Conservation (phyloP, 2,888 invertebrate genomes). For the Pseudanteris insignis region DNA sequence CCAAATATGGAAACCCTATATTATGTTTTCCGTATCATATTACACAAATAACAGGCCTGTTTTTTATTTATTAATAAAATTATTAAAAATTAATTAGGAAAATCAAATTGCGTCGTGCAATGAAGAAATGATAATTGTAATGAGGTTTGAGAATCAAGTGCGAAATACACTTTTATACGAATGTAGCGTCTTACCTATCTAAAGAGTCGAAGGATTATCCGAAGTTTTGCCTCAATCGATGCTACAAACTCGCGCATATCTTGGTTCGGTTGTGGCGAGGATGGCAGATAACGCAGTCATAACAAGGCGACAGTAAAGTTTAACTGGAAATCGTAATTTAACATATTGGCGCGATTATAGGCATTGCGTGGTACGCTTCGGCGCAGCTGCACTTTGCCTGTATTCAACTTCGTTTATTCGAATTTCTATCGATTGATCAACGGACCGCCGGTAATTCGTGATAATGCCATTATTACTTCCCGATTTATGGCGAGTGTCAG, state of each 20-base stretch:
- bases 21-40: too few relatives aligned
- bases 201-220: constrained; percentile 23
- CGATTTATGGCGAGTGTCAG: constrained; percentile 8
- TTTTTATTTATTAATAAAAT: too few relatives aligned
- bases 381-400: constrained; percentile 30
- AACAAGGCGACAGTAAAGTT: constrained; percentile 43
- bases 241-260: constrained; percentile 41
- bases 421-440: constrained; percentile 25
- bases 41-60: too few relatives aligned
- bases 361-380: constrained; percentile 33
- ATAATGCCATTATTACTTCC: constrained; percentile 18
- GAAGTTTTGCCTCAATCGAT: constrained; percentile 34
- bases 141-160: too few relatives aligned
- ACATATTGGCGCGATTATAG: constrained; percentile 37
- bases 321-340: constrained; percentile 39
- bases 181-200: too few relatives aligned
- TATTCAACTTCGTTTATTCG: constrained; percentile 36
- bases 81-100: too few relatives aligned
- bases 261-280: constrained; percentile 35
- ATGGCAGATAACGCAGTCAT: constrained; percentile 39
- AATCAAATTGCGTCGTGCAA: too few relatives aligned
- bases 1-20: too few relatives aligned
- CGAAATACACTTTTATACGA: too few relatives aligned
- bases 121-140: too few relatives aligned
- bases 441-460: constrained; percentile 5